Evolutionary conservation across 1,140 invertebrate genomes (phyloP).

Genomic region (Whitmania pigra): DNA sequence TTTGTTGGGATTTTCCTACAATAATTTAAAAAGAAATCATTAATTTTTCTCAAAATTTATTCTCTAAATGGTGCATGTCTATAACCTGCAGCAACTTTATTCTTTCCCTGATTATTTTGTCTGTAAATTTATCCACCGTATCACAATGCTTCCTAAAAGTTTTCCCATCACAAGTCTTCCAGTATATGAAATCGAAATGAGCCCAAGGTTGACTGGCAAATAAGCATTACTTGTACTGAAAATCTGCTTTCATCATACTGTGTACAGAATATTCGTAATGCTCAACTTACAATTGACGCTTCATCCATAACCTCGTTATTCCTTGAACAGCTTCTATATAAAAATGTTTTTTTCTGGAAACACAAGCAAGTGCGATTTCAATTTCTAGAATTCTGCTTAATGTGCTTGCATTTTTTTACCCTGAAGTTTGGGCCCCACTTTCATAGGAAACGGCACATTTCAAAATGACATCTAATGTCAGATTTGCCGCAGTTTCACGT

Average conservation of each 20-base stretch:
- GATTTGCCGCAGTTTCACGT: slow-evolving; percentile 27
- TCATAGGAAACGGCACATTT: slow-evolving; percentile 33
- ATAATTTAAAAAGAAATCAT: no score
- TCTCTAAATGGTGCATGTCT: neutral
- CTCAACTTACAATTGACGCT: no score
- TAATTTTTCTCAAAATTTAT: no score
- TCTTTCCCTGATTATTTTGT: slow-evolving; percentile 16
- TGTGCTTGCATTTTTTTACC: slow-evolving; percentile 14
- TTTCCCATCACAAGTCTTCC: slow-evolving; percentile 11
- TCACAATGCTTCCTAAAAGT: slow-evolving; percentile 15
- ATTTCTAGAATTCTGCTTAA: no score
- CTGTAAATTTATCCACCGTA: slow-evolving; percentile 1
- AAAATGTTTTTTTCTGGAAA: no score
- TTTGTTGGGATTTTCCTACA: neutral
- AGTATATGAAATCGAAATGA: slow-evolving; percentile 18
- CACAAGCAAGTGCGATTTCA: no score
- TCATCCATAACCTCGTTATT: no score
- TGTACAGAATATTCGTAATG: no score
- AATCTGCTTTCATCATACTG: no score
- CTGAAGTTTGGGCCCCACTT: slow-evolving; percentile 25
- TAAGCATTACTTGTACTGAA: no score
- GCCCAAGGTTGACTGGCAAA: neutral
- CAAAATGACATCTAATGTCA: slow-evolving; percentile 33
- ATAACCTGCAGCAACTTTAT: neutral
- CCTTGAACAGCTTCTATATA: no score